Percentiles rank a stretch among this genome's conserved stretches.
phyloP scores from a whole-genome alignment of 2,888 invertebrate species.

The Invenusta paracnida region DNA sequence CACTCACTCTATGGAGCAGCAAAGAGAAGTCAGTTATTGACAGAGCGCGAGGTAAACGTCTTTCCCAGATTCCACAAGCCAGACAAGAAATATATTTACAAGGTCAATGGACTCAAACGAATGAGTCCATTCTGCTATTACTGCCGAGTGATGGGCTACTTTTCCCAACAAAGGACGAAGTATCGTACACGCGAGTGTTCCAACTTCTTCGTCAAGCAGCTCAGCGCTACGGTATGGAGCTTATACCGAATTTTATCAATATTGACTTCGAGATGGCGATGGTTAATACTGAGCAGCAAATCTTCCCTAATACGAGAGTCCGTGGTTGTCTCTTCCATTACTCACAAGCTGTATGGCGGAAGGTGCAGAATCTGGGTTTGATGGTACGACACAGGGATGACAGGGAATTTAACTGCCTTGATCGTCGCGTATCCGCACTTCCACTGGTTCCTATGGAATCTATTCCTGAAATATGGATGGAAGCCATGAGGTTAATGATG shows the following conservation, averaged over 20 bases:
- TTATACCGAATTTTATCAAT: too few species aligned
- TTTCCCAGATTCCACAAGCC: background rate
- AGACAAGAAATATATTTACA: background rate
- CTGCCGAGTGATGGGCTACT: background rate
- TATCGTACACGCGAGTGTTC: background rate
- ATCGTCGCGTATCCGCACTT: too few species aligned
- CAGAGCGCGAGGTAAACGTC: background rate
- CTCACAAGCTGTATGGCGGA: too few species aligned
- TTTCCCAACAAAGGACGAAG: background rate
- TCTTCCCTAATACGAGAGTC: too few species aligned
- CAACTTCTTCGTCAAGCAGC: too few species aligned
- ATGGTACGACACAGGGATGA: too few species aligned
- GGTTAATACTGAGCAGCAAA: too few species aligned
- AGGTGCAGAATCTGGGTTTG: too few species aligned
- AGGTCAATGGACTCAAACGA: background rate
- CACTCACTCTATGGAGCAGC: background rate
- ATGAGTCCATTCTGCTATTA: background rate
- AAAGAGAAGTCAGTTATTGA: background rate
- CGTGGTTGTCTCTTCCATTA: too few species aligned
- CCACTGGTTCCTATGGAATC: background rate
- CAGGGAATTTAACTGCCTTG: too few species aligned
- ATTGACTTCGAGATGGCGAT: too few species aligned
- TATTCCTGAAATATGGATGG: background rate
- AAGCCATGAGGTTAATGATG: constrained; percentile 30
- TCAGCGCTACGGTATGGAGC: too few species aligned